Evolutionary conservation across 2,888 invertebrate genomes (phyloP).

Genomic region (Epirrhoe tristata): DNA sequence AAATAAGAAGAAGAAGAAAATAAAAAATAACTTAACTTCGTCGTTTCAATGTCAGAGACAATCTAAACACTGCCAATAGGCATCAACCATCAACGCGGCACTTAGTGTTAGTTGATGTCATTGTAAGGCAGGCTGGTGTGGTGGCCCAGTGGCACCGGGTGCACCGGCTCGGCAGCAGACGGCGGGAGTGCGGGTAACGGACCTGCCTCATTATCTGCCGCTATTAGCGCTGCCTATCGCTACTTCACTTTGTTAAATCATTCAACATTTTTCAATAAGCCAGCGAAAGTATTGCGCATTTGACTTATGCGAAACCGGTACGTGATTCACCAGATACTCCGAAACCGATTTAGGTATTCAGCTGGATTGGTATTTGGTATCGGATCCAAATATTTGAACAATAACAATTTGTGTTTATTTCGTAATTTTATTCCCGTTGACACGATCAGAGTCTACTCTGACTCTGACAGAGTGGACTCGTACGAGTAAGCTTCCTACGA

Average conservation of each 20-base stretch:
- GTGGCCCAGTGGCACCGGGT: not conserved
- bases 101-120: no score
- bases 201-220: constrained; percentile 3
- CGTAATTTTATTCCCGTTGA: not conserved
- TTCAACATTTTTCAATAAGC: constrained; percentile 3
- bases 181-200: constrained; percentile 6
- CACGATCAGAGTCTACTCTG: no score
- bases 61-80: no score
- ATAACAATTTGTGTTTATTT: constrained; percentile 5
- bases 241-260: constrained; percentile 1
- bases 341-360: not conserved
- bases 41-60: not conserved
- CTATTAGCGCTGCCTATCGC: not conserved
- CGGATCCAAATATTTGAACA: constrained; percentile 15
- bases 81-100: no score
- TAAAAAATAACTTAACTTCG: no score
- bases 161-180: constrained; percentile 1
- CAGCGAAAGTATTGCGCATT: constrained; percentile 18
- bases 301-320: constrained; percentile 12
- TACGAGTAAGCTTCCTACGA: no score
- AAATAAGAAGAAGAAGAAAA: no score
- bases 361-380: constrained; percentile 20
- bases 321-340: constrained; percentile 5
- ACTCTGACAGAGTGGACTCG: no score
- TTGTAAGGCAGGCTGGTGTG: not conserved